Evolutionary conservation across 1,140 invertebrate genomes (phyloP).

Genomic region (Macrocentrus cingulum): DNA sequence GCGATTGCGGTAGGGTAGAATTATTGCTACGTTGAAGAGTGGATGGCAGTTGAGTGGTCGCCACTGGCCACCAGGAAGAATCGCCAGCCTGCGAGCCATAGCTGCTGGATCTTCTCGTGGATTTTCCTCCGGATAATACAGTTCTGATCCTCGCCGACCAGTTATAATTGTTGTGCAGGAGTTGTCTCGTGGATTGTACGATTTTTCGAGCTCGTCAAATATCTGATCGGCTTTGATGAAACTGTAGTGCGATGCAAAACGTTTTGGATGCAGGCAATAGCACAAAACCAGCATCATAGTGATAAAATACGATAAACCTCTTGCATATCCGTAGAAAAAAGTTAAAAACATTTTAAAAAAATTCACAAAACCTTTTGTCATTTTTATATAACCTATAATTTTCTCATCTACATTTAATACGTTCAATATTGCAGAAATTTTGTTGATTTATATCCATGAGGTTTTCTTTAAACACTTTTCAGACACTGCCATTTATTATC

Average conservation of each 20-base stretch:
- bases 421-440: too few relatives aligned
- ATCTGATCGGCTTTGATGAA: slow-evolving; percentile 53
- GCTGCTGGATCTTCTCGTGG: slow-evolving; percentile 39
- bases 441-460: background rate
- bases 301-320: slow-evolving; percentile 37
- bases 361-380: slow-evolving; percentile 32
- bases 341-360: slow-evolving; percentile 39
- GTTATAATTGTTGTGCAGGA: slow-evolving; percentile 41
- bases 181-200: slow-evolving; percentile 45
- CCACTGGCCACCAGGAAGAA: slow-evolving; percentile 69
- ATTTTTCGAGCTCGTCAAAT: slow-evolving; percentile 47
- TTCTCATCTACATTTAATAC: too few relatives aligned
- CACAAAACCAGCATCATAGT: slow-evolving; percentile 39
- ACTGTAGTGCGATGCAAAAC: slow-evolving; percentile 55
- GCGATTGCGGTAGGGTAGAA: slow-evolving; percentile 87
- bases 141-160: slow-evolving; percentile 29
- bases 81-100: slow-evolving; percentile 43
- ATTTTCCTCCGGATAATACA: slow-evolving; percentile 51
- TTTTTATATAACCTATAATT: slow-evolving; percentile 2
- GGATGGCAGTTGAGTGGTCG: slow-evolving; percentile 73
- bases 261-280: slow-evolving; percentile 50
- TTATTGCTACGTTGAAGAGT: slow-evolving; percentile 78
- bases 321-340: slow-evolving; percentile 41
- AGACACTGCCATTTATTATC: too few relatives aligned
- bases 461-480: too few relatives aligned